Evolutionary conservation across 1,140 invertebrate genomes (phyloP), one percentile per base, ranked within the genome.

Genomic region (Himalopsyche phryganea): DNA sequence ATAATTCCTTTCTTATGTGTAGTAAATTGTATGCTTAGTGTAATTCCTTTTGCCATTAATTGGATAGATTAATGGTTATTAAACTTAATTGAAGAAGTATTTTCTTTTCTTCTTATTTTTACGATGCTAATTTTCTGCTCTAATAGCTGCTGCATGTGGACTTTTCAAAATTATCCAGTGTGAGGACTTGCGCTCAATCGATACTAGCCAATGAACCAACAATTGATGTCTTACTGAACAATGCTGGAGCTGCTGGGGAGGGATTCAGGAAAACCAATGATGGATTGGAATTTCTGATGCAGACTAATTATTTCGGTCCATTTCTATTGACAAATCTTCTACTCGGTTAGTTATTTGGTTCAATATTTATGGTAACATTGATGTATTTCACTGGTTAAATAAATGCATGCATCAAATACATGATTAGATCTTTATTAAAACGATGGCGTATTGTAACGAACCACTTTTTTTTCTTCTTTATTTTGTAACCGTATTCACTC

Each of bases 221-320:
- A 56, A 63, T 89, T 11, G 81, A 89, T 65, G 78, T 88, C 14
- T 67, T 89, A 1, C 76, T 90, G 1, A 87, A 88, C 61, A 88
- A 88, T 67, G 86, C 85, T 13, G 83, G 78, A 0, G 71, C 74
- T 1, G 74, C 69, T 7, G 19, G 19, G n/a, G 47, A 45, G n/a
- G 40, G 20, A n/a, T 56, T 46, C 7, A 50, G 50, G 67, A 83
- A 74, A 62, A 84, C 68, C 80, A 84, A 85, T 67, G 91, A 95
- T 73, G 88, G 87, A 3, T 68, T 94, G 6, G 88, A 93, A 68
- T 71, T 86, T 54, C 88, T 86, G 0, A 92, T 92, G 86, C 90
- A 87, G 17, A 87, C 87, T 0, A 96, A 97, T 75, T 85, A 94
- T 68, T 90, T 91, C 68, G 89, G 89, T 0, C 90, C 87, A 18